Conservation (phyloP, 2,888 invertebrate species). For the Napeogenes inachia region DNA sequence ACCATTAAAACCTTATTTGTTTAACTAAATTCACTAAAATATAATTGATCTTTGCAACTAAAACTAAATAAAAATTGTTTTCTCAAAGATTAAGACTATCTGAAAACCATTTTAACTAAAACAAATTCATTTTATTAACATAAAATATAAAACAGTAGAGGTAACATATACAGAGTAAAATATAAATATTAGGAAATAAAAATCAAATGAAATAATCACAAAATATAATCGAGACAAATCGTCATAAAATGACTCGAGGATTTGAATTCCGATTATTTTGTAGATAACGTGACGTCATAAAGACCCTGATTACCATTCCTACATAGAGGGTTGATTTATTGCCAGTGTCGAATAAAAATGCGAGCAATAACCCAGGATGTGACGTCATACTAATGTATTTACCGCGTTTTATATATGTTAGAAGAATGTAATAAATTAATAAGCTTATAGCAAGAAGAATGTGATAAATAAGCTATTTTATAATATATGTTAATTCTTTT, state of each 20-base stretch:
- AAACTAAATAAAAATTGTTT: too few species aligned
- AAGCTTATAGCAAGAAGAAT: too few species aligned
- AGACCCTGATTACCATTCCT: constrained; percentile 20
- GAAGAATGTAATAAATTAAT: not conserved
- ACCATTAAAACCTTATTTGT: too few species aligned
- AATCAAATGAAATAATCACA: not conserved
- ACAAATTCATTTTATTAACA: too few species aligned
- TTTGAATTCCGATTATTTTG: constrained; percentile 11
- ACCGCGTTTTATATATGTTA: constrained; percentile 16
- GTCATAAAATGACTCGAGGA: not conserved
- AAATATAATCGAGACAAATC: not conserved
- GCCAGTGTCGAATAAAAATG: constrained; percentile 25
- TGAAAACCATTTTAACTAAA: too few species aligned
- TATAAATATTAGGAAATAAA: not conserved
- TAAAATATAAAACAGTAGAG: too few species aligned
- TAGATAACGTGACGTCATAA: constrained; percentile 14
- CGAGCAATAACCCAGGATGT: constrained; percentile 24
- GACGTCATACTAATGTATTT: constrained; percentile 20
- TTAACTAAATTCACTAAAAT: too few species aligned
- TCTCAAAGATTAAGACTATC: too few species aligned
- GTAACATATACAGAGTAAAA: too few species aligned
- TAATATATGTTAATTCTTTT: too few species aligned
- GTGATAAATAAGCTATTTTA: too few species aligned
- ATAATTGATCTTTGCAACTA: too few species aligned
- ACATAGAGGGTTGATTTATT: constrained; percentile 29